Base-by-base conservation (phyloP, 2,797 vertebrate species). In the Esox masquinongy region DNA sequence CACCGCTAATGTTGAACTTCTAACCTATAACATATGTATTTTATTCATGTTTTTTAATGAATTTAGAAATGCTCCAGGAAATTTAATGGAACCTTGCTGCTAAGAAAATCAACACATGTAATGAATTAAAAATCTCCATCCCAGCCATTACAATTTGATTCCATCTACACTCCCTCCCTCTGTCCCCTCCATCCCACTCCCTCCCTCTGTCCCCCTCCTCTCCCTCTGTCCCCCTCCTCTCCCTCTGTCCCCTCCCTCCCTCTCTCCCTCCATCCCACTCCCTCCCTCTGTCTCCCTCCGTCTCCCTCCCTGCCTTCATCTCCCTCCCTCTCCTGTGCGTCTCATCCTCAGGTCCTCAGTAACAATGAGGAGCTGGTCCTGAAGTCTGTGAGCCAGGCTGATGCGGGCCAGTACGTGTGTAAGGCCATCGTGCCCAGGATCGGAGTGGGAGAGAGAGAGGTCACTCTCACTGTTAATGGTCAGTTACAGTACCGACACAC, bases 391-490 rank as follows among this genome's bases (percentile, higher is more conserved):
- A 96, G 94, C 0, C 97, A 99, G 82, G 91, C 92, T 0, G 97
- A 99, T 0, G 96, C 96, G 0, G 97, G 97, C 39, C 96, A 96
- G 79, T 99, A 99, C 5, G 91, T 97, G 79, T 99, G 97, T 92
- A 97, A 98, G 79, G 97, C 97, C 92, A 99, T 98, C 14, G 97
- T 99, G 0, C 97, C 97, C 0, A 88, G 97, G 8, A 98, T 99
- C 0, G 97, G 97, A 0, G 97, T 99, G 39, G 96, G 96, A 0
- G 97, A 99, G 88, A 94, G 95, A 0, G 97, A 98, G 83, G 97
- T 99, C 50, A 93, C 94, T 0, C 95, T 99, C 53, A 96, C 93
- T 0, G 97, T 99, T 82, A 99, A 99, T 0, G 97, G 97, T 99
- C 82, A 93, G 95, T 87, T 36, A 61, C 7, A 26, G 5, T n/a